Percentiles rank a stretch among this genome's conserved stretches.
These are phyloP conservation scores for Athene noctua DNA, from an alignment of 2,113 vertebrate species.

Conservation along the genomic window DNA sequence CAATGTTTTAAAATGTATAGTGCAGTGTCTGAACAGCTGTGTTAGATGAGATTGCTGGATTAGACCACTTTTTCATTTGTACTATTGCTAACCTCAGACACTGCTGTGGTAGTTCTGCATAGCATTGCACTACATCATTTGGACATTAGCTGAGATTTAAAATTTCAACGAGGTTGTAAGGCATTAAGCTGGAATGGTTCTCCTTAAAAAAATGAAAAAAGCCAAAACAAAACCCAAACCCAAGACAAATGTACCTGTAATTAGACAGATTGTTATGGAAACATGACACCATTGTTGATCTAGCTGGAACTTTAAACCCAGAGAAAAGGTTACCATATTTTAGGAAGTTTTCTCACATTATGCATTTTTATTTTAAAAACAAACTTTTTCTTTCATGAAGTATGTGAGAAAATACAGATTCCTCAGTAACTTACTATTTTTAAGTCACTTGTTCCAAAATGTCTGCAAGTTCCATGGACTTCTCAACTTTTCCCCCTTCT, in stretches of 20 bases:
- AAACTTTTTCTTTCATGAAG: not conserved
- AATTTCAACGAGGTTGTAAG: not conserved
- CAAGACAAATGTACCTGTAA: not conserved
- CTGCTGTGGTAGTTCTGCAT: not conserved
- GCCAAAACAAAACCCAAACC: not conserved
- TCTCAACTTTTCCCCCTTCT: not conserved
- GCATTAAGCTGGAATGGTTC: not conserved
- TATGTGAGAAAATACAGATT: conserved; percentile 16
- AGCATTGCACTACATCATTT: not conserved
- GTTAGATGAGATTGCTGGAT: not conserved
- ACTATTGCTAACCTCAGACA: not conserved
- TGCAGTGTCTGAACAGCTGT: not conserved
- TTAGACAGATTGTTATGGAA: not conserved
- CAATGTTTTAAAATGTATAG: not conserved
- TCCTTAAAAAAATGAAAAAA: not conserved
- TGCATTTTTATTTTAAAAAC: not conserved
- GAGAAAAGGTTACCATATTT: not conserved
- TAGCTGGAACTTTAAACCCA: not conserved
- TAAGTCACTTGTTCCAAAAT: not conserved
- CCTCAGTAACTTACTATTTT: not conserved
- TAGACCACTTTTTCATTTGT: not conserved
- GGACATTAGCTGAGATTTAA: not conserved
- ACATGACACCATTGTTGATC: not conserved
- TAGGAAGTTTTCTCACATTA: not conserved
- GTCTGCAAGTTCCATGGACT: not conserved